Evolutionary conservation across 2,888 invertebrate species (phyloP).

Genomic region (Vandiemenella viatica): DNA sequence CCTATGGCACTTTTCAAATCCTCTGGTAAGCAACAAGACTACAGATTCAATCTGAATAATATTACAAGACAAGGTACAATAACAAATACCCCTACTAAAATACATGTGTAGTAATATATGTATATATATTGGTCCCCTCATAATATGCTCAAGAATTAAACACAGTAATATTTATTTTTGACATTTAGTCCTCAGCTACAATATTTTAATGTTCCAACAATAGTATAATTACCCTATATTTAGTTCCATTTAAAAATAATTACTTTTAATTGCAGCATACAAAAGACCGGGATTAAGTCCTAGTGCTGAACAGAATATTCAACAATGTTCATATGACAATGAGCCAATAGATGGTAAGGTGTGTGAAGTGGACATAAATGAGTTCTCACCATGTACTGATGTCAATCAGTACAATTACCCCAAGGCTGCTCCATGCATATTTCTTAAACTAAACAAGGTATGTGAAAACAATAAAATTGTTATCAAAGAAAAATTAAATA

Average conservation of each 20-base stretch:
- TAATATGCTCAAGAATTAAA: too few species aligned
- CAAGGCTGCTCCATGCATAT: conserved; percentile 80
- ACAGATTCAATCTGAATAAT: too few species aligned
- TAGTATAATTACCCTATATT: too few species aligned
- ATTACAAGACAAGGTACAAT: too few species aligned
- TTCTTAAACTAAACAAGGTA: conserved; percentile 93
- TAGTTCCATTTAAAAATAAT: not conserved
- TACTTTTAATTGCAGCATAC: conserved; percentile 25
- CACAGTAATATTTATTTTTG: too few species aligned
- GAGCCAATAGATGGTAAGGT: conserved; percentile 51
- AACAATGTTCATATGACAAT: conserved; percentile 47
- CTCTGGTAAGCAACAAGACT: too few species aligned
- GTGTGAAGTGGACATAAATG: conserved; percentile 61
- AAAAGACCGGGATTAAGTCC: conserved; percentile 23
- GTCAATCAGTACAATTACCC: conserved; percentile 74
- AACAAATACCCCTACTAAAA: too few species aligned
- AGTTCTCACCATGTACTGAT: conserved; percentile 61
- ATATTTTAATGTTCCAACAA: too few species aligned
- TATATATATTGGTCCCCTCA: too few species aligned
- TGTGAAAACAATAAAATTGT: conserved; percentile 9
- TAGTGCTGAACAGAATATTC: conserved; percentile 38
- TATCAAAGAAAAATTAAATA: not conserved
- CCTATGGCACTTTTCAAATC: too few species aligned
- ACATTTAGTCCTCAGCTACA: too few species aligned
- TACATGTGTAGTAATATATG: too few species aligned